Conservation (phyloP, 2,797 vertebrate genomes). For the Choloepus didactylus region DNA sequence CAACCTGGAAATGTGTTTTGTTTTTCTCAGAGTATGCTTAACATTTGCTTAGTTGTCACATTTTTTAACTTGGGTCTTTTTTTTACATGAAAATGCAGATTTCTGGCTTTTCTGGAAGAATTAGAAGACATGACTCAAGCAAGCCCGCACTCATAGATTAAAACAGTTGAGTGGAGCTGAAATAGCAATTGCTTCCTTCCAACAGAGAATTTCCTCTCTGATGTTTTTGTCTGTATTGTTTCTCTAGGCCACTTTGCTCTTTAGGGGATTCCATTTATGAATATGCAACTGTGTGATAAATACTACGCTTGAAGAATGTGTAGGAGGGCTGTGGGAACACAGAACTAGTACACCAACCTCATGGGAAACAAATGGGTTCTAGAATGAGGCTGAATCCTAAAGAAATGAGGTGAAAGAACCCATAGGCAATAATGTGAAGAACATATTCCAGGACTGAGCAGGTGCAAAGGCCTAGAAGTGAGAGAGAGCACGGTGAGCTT, state of each 20-base stretch:
- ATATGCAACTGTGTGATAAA: neutral
- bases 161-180: neutral
- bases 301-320: neutral
- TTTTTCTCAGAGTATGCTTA: constrained; percentile 32
- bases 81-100: constrained; percentile 52
- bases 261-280: neutral
- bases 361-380: neutral
- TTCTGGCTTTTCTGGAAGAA: constrained; percentile 54
- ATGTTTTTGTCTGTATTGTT: neutral
- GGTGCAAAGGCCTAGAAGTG: neutral
- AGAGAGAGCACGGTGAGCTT: neutral
- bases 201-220: neutral
- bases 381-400: constrained; percentile 22
- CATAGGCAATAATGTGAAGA: neutral
- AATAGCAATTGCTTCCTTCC: neutral
- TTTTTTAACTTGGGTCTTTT: neutral
- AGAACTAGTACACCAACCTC: neutral
- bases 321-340: neutral
- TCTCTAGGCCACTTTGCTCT: neutral
- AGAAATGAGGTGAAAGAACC: neutral
- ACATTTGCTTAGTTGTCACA: constrained; percentile 2
- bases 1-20: neutral
- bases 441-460: neutral
- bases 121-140: neutral
- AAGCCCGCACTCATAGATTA: neutral